A percentile compares a stretch with the other conserved stretches of the same genome.
These are phyloP conservation scores for Drosophila eohydei DNA, from an alignment of 2,888 invertebrate species.

Conservation along the genomic window DNA sequence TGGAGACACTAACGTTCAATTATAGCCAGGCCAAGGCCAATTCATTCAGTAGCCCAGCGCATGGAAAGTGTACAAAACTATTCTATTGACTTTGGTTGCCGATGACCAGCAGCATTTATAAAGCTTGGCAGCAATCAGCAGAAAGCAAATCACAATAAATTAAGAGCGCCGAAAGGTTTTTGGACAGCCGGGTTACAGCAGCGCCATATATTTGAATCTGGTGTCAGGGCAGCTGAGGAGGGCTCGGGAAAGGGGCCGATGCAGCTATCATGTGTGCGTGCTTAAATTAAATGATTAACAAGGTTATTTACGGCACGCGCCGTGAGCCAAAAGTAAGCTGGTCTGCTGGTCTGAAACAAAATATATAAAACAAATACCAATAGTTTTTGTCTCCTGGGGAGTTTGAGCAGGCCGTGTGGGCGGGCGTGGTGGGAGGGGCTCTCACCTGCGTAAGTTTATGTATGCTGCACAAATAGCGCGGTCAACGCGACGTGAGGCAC, in stretches of 20 bases:
- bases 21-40: too few relatives aligned
- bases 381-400: slow-evolving; percentile 14
- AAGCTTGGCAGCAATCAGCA: slow-evolving; percentile 35
- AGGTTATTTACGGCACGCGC: slow-evolving; percentile 68
- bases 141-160: slow-evolving; percentile 67
- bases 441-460: slow-evolving; percentile 33
- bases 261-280: slow-evolving; percentile 51
- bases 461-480: slow-evolving; percentile 44
- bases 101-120: slow-evolving; percentile 26
- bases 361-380: slow-evolving; percentile 8
- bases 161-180: slow-evolving; percentile 35
- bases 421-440: neutral
- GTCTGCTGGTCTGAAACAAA: slow-evolving; percentile 15
- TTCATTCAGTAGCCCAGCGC: too few relatives aligned
- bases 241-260: neutral
- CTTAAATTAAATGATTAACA: slow-evolving; percentile 82
- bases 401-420: neutral
- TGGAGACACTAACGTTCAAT: neutral
- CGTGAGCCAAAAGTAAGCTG: slow-evolving; percentile 33
- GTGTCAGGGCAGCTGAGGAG: neutral
- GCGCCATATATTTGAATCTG: slow-evolving; percentile 30
- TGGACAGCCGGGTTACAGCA: slow-evolving; percentile 10
- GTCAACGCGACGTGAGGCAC: slow-evolving; percentile 24
- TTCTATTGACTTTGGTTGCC: slow-evolving; percentile 9
- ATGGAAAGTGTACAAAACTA: neutral